These are phyloP conservation scores for Acrobasis repandana DNA, from an alignment of 2,888 invertebrate species.

Conservation along the genomic window DNA sequence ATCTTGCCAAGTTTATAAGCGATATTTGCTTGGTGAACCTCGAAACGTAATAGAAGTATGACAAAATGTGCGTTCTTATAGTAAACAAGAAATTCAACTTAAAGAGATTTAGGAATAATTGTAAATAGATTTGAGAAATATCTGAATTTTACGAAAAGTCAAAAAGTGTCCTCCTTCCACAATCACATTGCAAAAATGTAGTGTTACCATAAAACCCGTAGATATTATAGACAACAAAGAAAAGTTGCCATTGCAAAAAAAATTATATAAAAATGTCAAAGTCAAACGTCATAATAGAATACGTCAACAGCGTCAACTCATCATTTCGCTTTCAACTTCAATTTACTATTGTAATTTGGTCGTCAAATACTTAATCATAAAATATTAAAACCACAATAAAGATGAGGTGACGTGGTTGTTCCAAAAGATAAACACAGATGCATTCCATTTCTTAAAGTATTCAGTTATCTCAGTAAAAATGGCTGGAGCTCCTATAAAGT, in stretches of 20 bases:
- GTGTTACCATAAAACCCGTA: constrained; percentile 13
- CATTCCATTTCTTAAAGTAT: constrained; percentile 61
- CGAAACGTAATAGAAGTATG: constrained; percentile 35
- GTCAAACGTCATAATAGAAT: too few species aligned
- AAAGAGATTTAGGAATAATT: constrained; percentile 47
- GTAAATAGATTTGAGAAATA: constrained; percentile 60
- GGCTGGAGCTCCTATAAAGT: constrained; percentile 69
- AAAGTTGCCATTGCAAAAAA: not conserved
- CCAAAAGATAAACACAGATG: constrained; percentile 43
- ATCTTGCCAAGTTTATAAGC: constrained; percentile 69
- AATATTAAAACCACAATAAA: constrained; percentile 37
- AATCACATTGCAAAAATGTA: constrained; percentile 77
- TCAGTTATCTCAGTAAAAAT: constrained; percentile 43
- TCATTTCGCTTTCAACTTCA: not conserved
- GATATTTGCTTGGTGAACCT: constrained; percentile 51
- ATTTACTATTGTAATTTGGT: not conserved
- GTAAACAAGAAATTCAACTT: constrained; percentile 44
- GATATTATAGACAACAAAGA: not conserved
- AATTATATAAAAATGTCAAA: not conserved
- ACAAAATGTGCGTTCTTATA: constrained; percentile 43
- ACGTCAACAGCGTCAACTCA: not conserved
- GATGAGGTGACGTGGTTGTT: constrained; percentile 70
- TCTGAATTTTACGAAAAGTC: constrained; percentile 55
- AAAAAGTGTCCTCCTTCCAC: constrained; percentile 60
- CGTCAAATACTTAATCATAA: not conserved